These are phyloP conservation scores for Upupa epops DNA, from an alignment of 2,113 vertebrate species.

Conservation along the genomic window DNA sequence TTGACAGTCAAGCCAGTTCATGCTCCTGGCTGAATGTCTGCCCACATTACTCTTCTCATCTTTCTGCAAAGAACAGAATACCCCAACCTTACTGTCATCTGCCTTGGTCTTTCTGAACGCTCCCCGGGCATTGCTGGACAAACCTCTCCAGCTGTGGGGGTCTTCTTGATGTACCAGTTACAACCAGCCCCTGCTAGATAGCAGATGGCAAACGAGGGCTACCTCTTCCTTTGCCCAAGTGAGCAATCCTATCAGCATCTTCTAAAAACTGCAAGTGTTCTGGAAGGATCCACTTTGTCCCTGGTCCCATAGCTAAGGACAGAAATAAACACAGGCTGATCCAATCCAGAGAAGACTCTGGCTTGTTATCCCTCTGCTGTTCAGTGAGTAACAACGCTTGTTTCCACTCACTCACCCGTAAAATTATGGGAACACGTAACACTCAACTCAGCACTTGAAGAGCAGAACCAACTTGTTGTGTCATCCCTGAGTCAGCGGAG, in stretches of 20 bases:
- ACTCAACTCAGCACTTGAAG: not conserved
- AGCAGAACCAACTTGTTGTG: not conserved
- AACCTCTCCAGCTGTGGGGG: not conserved
- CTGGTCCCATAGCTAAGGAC: not conserved
- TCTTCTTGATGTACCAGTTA: not conserved
- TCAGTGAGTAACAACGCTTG: not conserved
- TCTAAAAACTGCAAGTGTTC: not conserved
- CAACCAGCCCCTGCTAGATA: not conserved
- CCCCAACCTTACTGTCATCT: not conserved
- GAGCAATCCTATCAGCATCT: not conserved
- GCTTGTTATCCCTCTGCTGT: not conserved
- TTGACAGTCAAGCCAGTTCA: not conserved
- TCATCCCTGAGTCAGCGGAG: not conserved
- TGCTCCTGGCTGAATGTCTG: not conserved
- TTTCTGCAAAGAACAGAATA: not conserved
- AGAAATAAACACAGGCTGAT: not conserved
- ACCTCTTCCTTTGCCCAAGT: not conserved
- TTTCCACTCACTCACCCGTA: not conserved
- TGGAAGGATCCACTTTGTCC: not conserved
- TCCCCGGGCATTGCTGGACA: not conserved
- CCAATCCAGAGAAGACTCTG: not conserved
- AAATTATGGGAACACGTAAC: not conserved
- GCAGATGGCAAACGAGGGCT: not conserved
- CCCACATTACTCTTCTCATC: not conserved
- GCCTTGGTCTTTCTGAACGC: not conserved